phyloP scores from a whole-genome alignment of 2,888 invertebrate species.

The Lasiommata megera region DNA sequence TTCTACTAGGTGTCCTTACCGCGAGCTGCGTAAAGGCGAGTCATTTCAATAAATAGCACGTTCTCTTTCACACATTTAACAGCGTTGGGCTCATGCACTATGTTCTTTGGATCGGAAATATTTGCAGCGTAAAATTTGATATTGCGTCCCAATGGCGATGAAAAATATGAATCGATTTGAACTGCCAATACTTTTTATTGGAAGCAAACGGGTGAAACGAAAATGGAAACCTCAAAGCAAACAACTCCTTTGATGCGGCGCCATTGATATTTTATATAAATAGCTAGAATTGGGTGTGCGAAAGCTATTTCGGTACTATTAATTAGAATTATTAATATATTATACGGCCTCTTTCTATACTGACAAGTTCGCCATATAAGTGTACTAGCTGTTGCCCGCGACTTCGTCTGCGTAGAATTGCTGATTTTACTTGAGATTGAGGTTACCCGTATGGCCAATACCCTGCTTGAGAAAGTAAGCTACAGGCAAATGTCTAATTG shows the following conservation, averaged over 20 bases:
- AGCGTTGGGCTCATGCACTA: neutral
- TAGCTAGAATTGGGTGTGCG: neutral
- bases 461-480: no score
- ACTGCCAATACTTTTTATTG: slow-evolving; percentile 22
- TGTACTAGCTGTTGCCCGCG: no score
- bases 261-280: neutral
- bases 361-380: no score
- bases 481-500: no score
- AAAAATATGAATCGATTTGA: slow-evolving; percentile 27
- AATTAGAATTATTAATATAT: neutral
- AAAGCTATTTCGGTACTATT: neutral
- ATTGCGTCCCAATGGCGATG: slow-evolving; percentile 17
- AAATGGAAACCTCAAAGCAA: slow-evolving; percentile 19
- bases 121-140: slow-evolving; percentile 25
- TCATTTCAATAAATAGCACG: neutral
- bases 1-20: no score
- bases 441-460: no score
- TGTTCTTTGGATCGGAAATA: slow-evolving; percentile 22
- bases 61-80: neutral
- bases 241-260: slow-evolving; percentile 12
- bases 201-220: neutral
- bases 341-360: no score
- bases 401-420: no score
- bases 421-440: no score
- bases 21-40: no score